Percentiles rank a stretch among this genome's conserved stretches.
Evolutionary conservation across 2,888 invertebrate genomes (phyloP).

Genomic region (Azorinus chamasolen): DNA sequence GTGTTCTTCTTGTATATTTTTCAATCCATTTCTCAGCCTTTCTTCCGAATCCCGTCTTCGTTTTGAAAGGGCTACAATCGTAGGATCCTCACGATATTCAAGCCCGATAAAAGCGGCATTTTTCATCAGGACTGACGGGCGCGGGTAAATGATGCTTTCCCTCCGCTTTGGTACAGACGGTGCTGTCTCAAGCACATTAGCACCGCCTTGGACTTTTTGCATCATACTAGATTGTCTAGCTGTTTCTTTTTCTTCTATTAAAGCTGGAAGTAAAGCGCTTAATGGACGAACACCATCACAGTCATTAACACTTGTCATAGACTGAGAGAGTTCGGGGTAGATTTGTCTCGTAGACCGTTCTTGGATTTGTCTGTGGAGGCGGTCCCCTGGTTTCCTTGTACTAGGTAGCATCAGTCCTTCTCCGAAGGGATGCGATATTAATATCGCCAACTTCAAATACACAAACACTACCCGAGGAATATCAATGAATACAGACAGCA

Average conservation of each 20-base stretch:
- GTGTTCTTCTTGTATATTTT: slow-evolving; percentile 11
- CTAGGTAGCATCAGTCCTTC: slow-evolving; percentile 44
- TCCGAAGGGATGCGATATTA: slow-evolving; percentile 43
- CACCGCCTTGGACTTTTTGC: too few species aligned
- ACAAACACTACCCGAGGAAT: slow-evolving; percentile 24
- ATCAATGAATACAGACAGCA: slow-evolving; percentile 5
- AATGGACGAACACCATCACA: too few species aligned
- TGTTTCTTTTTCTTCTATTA: too few species aligned
- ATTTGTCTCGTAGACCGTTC: slow-evolving; percentile 9
- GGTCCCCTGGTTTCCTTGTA: slow-evolving; percentile 8
- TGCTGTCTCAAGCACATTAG: too few species aligned
- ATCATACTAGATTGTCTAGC: too few species aligned
- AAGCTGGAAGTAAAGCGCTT: too few species aligned
- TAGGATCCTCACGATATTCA: slow-evolving; percentile 7
- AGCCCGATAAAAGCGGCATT: slow-evolving; percentile 30
- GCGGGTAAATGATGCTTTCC: too few species aligned
- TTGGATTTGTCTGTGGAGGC: slow-evolving; percentile 1
- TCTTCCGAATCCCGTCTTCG: slow-evolving; percentile 24
- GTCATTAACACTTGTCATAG: neutral
- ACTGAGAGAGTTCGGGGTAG: slow-evolving; percentile 5
- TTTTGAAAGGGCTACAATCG: neutral
- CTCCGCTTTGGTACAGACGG: too few species aligned
- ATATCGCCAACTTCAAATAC: slow-evolving; percentile 38
- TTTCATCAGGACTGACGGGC: slow-evolving; percentile 16
- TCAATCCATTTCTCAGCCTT: slow-evolving; percentile 8